phyloP scores from a whole-genome alignment of 2,888 invertebrate species.

The Pantelozetes paolii region DNA sequence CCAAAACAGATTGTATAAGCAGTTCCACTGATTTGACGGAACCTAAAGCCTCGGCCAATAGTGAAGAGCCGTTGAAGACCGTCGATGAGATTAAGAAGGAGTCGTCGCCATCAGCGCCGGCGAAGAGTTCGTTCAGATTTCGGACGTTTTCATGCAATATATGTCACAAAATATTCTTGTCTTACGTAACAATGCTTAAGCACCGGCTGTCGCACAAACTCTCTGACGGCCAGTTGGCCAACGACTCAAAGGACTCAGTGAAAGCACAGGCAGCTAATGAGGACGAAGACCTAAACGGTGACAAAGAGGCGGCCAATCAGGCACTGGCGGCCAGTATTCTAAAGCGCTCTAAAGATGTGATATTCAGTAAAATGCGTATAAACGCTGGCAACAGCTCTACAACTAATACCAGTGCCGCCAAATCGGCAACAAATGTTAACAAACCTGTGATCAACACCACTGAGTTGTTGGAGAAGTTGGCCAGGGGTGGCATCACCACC shows the following conservation, averaged over 20 bases:
- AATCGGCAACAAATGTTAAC: neutral
- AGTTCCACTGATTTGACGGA: neutral
- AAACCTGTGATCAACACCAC: constrained; percentile 27
- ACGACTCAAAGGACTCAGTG: neutral
- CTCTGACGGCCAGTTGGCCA: neutral
- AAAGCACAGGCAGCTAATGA: neutral
- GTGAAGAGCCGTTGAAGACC: neutral
- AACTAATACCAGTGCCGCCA: neutral
- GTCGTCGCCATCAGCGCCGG: neutral
- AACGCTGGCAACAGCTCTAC: neutral
- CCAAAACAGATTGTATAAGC: neutral
- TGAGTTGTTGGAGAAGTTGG: constrained; percentile 31
- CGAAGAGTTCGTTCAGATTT: constrained; percentile 29
- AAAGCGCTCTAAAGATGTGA: constrained; percentile 11
- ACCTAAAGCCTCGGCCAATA: neutral
- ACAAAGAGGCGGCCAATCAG: constrained; percentile 10
- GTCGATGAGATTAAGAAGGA: neutral
- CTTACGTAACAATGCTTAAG: constrained; percentile 43
- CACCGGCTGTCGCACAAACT: constrained; percentile 44
- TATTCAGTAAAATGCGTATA: constrained; percentile 12
- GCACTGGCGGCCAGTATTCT: constrained; percentile 11
- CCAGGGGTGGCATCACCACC: constrained; percentile 11
- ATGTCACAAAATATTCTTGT: constrained; percentile 46
- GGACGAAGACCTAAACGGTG: neutral
- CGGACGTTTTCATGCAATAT: constrained; percentile 42